These are phyloP conservation scores for Lacanobia wlatinum DNA, from an alignment of 2,888 invertebrate species.

Conservation along the genomic window DNA sequence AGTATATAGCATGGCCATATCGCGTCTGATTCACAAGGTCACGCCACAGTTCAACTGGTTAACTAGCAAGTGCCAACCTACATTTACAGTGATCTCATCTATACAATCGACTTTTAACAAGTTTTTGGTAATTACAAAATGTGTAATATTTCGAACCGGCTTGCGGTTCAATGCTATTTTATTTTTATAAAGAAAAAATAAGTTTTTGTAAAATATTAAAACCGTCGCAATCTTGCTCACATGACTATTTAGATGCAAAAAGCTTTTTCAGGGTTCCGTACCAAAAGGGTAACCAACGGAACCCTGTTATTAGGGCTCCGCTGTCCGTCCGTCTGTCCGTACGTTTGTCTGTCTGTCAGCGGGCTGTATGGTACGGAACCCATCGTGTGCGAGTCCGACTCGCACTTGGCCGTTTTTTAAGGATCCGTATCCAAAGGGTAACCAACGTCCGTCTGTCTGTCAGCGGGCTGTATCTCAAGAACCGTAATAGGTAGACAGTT, in stretches of 20 bases:
- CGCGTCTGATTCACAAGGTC: constrained; percentile 88
- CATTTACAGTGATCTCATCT: constrained; percentile 86
- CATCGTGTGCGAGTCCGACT: too few species aligned
- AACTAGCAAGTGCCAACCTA: constrained; percentile 80
- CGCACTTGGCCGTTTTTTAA: too few species aligned
- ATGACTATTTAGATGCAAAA: not conserved
- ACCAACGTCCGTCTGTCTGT: too few species aligned
- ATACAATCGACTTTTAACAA: constrained; percentile 67
- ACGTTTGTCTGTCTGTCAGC: too few species aligned
- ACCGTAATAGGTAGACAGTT: too few species aligned
- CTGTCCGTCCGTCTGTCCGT: too few species aligned
- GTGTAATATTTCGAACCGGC: constrained; percentile 4
- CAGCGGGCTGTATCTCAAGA: too few species aligned
- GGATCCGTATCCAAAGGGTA: too few species aligned
- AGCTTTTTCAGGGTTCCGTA: too few species aligned
- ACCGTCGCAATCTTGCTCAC: not conserved
- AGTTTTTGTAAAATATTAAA: not conserved
- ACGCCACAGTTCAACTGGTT: constrained; percentile 83
- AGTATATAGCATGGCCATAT: constrained; percentile 80
- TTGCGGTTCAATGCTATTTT: constrained; percentile 3
- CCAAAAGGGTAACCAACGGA: too few species aligned
- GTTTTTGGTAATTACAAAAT: constrained; percentile 47
- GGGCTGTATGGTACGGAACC: too few species aligned
- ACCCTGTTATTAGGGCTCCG: too few species aligned
- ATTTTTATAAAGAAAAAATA: not conserved